Percentiles rank a stretch among this genome's conserved stretches.
Conservation (phyloP, 2,113 vertebrate species). For the Lampris incognitus region DNA sequence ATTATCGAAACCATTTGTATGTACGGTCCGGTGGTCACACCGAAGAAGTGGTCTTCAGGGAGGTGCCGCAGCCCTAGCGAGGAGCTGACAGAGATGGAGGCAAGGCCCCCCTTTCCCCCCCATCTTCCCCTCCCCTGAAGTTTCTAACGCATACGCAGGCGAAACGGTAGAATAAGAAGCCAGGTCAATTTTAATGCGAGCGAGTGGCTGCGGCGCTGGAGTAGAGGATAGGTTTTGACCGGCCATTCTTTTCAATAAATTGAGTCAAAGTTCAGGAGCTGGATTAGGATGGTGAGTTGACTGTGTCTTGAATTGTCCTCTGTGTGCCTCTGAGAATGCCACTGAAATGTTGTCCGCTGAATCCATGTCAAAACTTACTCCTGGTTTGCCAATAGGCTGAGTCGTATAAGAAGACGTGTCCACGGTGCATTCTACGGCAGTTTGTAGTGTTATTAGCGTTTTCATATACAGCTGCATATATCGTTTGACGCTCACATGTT, state of each 20-base stretch:
- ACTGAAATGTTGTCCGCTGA: too few species aligned
- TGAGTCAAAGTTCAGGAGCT: conserved; percentile 56
- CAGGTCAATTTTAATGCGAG: conserved; percentile 33
- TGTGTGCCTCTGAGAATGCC: too few species aligned
- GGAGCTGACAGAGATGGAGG: conserved; percentile 36
- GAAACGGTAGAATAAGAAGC: conserved; percentile 38
- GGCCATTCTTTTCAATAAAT: conserved; percentile 50
- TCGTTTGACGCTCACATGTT: neutral
- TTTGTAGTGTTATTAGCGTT: too few species aligned
- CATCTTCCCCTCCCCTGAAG: conserved; percentile 3
- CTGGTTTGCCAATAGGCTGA: too few species aligned
- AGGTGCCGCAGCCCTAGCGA: conserved; percentile 21
- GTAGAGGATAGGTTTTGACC: conserved; percentile 46
- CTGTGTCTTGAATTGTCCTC: neutral
- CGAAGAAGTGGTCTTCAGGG: conserved; percentile 39
- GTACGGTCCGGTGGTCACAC: conserved; percentile 36
- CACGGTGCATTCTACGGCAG: too few species aligned
- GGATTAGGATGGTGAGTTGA: conserved; percentile 51
- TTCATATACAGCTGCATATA: too few species aligned
- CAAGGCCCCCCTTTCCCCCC: conserved; percentile 6
- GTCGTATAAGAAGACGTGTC: too few species aligned
- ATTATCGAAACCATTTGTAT: conserved; percentile 60
- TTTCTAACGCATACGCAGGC: conserved; percentile 8
- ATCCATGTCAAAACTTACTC: too few species aligned
- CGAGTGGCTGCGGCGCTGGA: neutral